Evolutionary conservation across 2,113 vertebrate species (phyloP).

Genomic region (Tor tambroides): DNA sequence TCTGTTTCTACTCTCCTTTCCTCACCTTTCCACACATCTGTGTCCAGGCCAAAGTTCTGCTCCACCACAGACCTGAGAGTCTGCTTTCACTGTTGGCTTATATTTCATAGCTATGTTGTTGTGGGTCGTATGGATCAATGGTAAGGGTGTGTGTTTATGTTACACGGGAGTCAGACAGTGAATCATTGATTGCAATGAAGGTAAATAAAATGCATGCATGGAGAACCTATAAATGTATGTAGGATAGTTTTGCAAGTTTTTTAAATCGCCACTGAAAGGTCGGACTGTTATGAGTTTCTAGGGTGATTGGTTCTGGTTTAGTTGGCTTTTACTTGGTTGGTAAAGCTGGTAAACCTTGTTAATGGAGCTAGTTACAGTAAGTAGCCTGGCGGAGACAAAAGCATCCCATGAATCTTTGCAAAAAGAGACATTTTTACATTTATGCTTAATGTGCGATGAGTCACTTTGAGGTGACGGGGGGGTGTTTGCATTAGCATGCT

Average conservation of each 20-base stretch:
- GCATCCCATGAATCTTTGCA: background rate
- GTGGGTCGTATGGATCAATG: slow-evolving; percentile 58
- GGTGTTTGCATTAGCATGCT: slow-evolving; percentile 21
- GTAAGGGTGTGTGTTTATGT: slow-evolving; percentile 47
- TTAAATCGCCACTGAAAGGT: background rate
- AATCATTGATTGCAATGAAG: slow-evolving; percentile 24
- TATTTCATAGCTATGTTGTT: slow-evolving; percentile 57
- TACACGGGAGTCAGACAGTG: slow-evolving; percentile 45
- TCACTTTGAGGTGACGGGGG: background rate
- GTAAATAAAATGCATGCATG: slow-evolving; percentile 34
- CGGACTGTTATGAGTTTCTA: background rate
- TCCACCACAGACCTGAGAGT: slow-evolving; percentile 25
- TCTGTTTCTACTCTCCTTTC: slow-evolving; percentile 16
- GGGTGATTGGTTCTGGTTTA: background rate
- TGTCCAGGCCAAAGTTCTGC: slow-evolving; percentile 46
- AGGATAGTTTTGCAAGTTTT: slow-evolving; percentile 7
- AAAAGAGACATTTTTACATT: background rate
- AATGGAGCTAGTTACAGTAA: background rate
- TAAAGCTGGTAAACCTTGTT: background rate
- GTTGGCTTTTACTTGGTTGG: background rate
- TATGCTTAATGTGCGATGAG: background rate
- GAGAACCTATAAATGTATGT: slow-evolving; percentile 1
- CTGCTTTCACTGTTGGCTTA: slow-evolving; percentile 45
- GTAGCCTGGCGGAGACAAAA: background rate
- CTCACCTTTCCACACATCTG: slow-evolving; percentile 36